Evolutionary conservation across 2,888 invertebrate species (phyloP).

Genomic region (Bugulina stolonifera): DNA sequence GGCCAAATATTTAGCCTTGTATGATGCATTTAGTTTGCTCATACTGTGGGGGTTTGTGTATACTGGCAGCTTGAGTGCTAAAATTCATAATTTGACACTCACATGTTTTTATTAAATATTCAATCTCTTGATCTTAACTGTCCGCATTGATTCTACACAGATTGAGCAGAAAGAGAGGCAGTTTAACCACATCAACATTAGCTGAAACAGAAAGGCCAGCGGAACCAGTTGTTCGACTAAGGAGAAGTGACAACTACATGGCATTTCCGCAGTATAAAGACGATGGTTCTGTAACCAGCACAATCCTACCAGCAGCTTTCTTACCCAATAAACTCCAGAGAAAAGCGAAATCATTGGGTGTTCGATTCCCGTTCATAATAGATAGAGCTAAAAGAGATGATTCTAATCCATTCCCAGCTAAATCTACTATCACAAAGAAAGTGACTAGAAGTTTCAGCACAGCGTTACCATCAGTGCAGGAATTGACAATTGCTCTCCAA

Average conservation of each 20-base stretch:
- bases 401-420: neutral
- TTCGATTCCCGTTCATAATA: neutral
- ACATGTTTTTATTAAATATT: too few relatives aligned
- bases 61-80: too few relatives aligned
- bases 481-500: neutral
- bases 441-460: neutral
- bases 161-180: neutral
- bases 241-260: neutral
- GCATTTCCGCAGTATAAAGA: slow-evolving; percentile 15
- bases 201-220: slow-evolving; percentile 12
- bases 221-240: neutral
- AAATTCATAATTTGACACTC: too few relatives aligned
- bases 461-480: neutral
- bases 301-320: slow-evolving; percentile 7
- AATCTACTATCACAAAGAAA: neutral
- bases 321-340: neutral
- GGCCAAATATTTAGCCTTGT: too few relatives aligned
- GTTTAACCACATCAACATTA: neutral
- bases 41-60: too few relatives aligned
- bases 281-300: neutral
- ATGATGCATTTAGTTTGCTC: too few relatives aligned
- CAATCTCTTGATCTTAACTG: too few relatives aligned
- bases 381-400: slow-evolving; percentile 2
- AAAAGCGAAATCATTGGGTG: neutral
- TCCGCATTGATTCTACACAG: too few relatives aligned